phyloP scores from a whole-genome alignment of 2,888 invertebrate genomes.

The Chymomyza procnemis region DNA sequence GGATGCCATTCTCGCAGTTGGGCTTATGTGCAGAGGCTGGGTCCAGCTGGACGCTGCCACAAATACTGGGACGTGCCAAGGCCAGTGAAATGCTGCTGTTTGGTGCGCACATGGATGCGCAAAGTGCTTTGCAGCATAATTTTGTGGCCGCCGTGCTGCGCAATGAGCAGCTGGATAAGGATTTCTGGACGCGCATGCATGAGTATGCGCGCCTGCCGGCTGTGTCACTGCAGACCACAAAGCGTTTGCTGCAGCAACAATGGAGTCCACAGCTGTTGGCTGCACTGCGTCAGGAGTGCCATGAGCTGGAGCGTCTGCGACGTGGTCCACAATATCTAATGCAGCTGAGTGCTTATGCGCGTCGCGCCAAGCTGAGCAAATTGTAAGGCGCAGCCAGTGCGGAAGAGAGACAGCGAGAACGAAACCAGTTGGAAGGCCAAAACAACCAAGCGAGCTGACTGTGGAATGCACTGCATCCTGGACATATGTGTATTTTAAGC shows the following conservation, averaged over 20 bases:
- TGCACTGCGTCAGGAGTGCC: conserved; percentile 84
- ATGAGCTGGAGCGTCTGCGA: conserved; percentile 83
- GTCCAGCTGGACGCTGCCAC: conserved; percentile 90
- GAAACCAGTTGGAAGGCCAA: background rate
- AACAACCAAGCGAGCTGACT: background rate
- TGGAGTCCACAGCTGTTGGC: conserved; percentile 82
- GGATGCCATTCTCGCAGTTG: conserved; percentile 91
- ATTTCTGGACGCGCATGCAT: conserved; percentile 81
- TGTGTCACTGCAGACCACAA: conserved; percentile 83
- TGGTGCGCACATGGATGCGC: conserved; percentile 87
- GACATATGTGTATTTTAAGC: no score
- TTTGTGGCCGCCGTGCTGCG: conserved; percentile 89
- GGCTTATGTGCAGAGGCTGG: conserved; percentile 94
- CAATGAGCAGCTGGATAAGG: conserved; percentile 81
- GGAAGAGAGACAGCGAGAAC: background rate
- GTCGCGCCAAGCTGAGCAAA: conserved; percentile 28
- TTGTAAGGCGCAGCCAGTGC: conserved; percentile 21
- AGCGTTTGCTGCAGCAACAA: conserved; percentile 83
- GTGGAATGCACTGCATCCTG: background rate
- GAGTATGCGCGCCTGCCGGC: conserved; percentile 80
- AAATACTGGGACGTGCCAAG: conserved; percentile 88
- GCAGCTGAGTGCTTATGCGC: conserved; percentile 67
- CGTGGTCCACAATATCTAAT: conserved; percentile 82
- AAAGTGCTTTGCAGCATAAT: conserved; percentile 87
- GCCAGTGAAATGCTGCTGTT: conserved; percentile 83